Percentiles rank a stretch among this genome's conserved stretches.
phyloP scores from a whole-genome alignment of 2,113 vertebrate genomes.

The Burhinus oedicnemus region DNA sequence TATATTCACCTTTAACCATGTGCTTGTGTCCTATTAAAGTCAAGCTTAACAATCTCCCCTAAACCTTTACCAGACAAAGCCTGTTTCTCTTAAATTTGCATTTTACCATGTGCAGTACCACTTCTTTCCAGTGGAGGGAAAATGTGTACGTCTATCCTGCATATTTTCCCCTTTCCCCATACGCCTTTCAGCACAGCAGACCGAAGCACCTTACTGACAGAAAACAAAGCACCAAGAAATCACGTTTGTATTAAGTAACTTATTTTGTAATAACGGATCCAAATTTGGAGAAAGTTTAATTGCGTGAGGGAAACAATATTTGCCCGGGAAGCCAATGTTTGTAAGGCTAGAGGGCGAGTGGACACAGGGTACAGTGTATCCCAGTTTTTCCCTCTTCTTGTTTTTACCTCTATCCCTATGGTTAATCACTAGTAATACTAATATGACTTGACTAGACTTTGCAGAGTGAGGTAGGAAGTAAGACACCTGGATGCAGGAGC shows the following conservation, averaged over 20 bases:
- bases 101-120: not conserved
- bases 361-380: not conserved
- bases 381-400: not conserved
- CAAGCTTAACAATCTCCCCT: not conserved
- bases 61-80: not conserved
- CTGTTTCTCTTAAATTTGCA: not conserved
- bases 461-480: not conserved
- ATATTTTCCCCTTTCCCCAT: accelerated
- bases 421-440: not conserved
- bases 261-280: not conserved
- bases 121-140: conserved; percentile 24
- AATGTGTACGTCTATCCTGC: not conserved
- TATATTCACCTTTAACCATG: not conserved
- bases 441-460: not conserved
- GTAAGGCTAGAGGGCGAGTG: not conserved
- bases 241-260: not conserved
- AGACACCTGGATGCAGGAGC: not conserved
- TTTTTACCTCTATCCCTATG: not conserved
- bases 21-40: not conserved
- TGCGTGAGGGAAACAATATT: not conserved
- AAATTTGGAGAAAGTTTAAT: not conserved
- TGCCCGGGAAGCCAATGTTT: not conserved
- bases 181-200: not conserved
- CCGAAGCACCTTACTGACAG: not conserved
- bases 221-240: not conserved